A percentile compares a stretch with the other conserved stretches of the same genome.
Evolutionary conservation across 2,888 invertebrate species (phyloP).

Genomic region (Callosobruchus maculatus): DNA sequence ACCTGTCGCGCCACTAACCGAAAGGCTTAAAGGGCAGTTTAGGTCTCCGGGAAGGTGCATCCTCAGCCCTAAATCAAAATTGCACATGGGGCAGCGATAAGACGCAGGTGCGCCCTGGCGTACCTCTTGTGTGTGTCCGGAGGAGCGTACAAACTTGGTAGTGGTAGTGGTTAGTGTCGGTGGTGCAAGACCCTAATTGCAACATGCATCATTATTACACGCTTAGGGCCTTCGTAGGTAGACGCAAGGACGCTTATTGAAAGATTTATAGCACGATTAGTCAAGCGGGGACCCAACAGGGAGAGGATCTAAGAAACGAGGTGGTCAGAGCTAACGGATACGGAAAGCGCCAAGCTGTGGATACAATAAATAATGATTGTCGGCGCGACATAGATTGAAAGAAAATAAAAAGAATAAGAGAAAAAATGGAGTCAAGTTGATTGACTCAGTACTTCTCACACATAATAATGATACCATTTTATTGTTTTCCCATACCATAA

Average conservation of each 20-base stretch:
- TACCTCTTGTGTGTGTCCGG: not conserved
- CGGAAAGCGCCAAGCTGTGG: too few relatives aligned
- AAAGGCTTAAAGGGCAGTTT: not conserved
- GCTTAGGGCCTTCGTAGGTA: not conserved
- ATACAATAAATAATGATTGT: too few relatives aligned
- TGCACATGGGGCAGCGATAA: not conserved
- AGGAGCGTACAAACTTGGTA: not conserved
- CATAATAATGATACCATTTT: too few relatives aligned
- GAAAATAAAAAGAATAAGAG: too few relatives aligned
- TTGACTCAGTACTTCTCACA: too few relatives aligned
- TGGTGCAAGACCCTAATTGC: not conserved
- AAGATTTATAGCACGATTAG: not conserved
- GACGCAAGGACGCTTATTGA: not conserved
- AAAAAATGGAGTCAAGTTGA: too few relatives aligned
- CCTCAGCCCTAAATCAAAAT: not conserved
- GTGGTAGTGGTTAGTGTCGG: not conserved
- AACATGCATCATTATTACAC: not conserved
- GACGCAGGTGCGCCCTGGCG: not conserved
- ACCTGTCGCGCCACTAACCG: not conserved
- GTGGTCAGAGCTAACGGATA: too few relatives aligned
- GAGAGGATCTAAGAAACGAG: too few relatives aligned
- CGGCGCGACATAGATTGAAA: too few relatives aligned
- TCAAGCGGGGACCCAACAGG: too few relatives aligned
- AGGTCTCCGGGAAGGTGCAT: not conserved
- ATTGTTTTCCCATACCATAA: too few relatives aligned